Base-by-base conservation (phyloP, 2,888 invertebrate species). In the Andrena flavipes region DNA sequence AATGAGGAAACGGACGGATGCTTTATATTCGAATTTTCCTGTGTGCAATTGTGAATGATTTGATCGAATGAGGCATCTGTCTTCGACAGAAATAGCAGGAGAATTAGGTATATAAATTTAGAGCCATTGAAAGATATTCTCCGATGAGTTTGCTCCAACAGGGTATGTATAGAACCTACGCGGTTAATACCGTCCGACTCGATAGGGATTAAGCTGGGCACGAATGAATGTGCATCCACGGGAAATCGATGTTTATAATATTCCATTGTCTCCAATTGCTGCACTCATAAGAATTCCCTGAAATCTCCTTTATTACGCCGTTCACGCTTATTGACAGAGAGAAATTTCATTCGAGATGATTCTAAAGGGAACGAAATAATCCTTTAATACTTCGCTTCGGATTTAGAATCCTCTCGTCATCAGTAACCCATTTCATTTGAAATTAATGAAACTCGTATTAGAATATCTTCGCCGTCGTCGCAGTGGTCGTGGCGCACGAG, bases 241-340 rank as follows among this genome's bases (percentile, higher is more conserved):
- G 67, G 48, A 68, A 60, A 75, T 80, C 80, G 74, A 65, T 62
- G 70, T 81, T 67, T 79, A 67, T 81, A 82, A 74, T 74, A 73
- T 70, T 54, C 69, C 10, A 82, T 82, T 82, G 82, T 82, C 70
- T 70, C 49, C 26, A 26, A 56, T 49, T n/a, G 23, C 29, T 26
- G n/a, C 54, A n/a, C 35, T 68, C 60, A 29, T 67, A 62, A 67
- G 48, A 29, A 71, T 67, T 8, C 54, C n/a, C 48, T 67, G 23
- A 67, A 49, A 78, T 51, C 70, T 29, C 42, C 10, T 49, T 26
- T 74, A 80, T 80, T 69, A 73, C 49, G 23, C 30, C 68, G 8
- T 60, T 60, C 69, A 42, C 51, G 60, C 54, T 69, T 60, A 26
- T 80, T 69, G 48, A 74, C 60, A 13, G 51, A 81, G 60, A 74